Evolutionary conservation across 2,888 invertebrate species (phyloP).

Genomic region (Idaea dimidiata): DNA sequence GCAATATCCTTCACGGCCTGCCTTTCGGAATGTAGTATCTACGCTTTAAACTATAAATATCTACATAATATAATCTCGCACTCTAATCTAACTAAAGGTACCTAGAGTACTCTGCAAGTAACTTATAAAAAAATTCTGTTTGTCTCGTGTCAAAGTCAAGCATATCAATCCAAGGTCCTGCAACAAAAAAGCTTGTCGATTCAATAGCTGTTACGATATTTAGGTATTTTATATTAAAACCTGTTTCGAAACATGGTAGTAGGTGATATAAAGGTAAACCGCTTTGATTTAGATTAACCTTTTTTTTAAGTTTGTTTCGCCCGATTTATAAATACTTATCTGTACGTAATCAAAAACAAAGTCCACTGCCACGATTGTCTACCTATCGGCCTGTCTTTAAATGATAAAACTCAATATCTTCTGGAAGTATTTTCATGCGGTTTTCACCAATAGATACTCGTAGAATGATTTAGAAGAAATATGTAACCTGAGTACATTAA

Average conservation of each 20-base stretch:
- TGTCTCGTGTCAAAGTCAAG: slow-evolving; percentile 17
- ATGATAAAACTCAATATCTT: no score
- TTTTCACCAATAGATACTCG: no score
- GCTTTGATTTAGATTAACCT: neutral
- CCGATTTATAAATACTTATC: no score
- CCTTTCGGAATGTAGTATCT: neutral
- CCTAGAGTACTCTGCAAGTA: slow-evolving; percentile 8
- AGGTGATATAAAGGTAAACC: neutral
- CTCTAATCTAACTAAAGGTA: neutral
- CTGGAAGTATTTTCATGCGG: no score
- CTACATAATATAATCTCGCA: neutral
- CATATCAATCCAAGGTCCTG: slow-evolving; percentile 9
- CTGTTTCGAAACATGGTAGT: neutral
- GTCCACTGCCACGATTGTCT: no score
- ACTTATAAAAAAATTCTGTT: slow-evolving; percentile 18
- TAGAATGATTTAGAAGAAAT: no score
- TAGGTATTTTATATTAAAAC: neutral
- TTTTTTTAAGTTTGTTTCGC: no score
- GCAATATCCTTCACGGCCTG: no score
- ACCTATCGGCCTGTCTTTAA: no score
- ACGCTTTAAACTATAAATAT: neutral
- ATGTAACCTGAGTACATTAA: no score
- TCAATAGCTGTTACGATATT: neutral
- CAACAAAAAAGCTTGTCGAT: neutral
- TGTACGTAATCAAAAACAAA: no score